Conservation (phyloP, 2,113 vertebrate genomes). For the Cavia aperea region DNA sequence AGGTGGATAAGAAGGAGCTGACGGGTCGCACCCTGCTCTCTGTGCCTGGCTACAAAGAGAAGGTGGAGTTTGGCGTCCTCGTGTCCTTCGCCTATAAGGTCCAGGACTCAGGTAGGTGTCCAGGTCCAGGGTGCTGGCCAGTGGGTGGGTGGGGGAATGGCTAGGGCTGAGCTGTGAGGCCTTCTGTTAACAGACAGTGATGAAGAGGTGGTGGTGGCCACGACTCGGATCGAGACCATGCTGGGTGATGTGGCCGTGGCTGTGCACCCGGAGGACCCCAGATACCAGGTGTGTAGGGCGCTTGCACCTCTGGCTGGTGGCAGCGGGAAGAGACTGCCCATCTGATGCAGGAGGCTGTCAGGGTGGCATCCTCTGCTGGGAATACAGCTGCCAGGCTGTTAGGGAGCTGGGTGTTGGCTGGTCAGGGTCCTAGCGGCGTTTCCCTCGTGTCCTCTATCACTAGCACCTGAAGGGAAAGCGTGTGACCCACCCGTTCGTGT, state of each 20-base stretch:
- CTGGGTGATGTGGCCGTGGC: slow-evolving; percentile 88
- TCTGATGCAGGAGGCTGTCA: no score
- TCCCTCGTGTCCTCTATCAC: neutral
- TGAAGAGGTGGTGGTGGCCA: slow-evolving; percentile 88
- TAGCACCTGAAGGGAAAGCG: slow-evolving; percentile 85
- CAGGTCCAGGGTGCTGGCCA: neutral
- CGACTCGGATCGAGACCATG: slow-evolving; percentile 93
- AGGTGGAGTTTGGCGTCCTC: slow-evolving; percentile 91
- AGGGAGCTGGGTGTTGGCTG: neutral
- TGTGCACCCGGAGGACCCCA: slow-evolving; percentile 85
- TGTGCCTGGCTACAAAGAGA: slow-evolving; percentile 90
- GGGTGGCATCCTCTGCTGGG: no score
- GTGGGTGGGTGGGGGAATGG: fast-evolving
- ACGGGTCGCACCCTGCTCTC: slow-evolving; percentile 84
- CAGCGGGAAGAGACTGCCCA: no score
- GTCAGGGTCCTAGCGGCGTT: no score
- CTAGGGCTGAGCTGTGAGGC: neutral
- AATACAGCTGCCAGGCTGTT: neutral
- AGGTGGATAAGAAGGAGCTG: slow-evolving; percentile 94
- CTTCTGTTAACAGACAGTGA: slow-evolving; percentile 53
- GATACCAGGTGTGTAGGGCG: slow-evolving; percentile 79
- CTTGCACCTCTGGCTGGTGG: neutral
- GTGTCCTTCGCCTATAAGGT: slow-evolving; percentile 89
- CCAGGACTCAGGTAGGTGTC: slow-evolving; percentile 79
- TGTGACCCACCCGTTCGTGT: slow-evolving; percentile 83